Evolutionary conservation across 2,888 invertebrate genomes (phyloP).

Genomic region (Cancer borealis): DNA sequence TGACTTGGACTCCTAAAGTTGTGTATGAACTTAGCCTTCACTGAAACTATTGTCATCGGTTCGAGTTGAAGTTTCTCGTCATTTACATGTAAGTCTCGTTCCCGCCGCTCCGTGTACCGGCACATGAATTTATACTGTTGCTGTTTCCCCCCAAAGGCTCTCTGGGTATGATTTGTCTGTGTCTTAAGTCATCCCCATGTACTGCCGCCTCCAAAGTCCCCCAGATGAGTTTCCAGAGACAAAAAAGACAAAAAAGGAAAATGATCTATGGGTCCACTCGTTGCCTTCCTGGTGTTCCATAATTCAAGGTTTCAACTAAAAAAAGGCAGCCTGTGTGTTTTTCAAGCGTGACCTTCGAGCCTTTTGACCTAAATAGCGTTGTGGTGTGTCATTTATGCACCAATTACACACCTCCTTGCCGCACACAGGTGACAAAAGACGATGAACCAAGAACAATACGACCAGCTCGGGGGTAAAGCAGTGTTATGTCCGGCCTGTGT

Average conservation of each 20-base stretch:
- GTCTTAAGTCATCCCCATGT: background rate
- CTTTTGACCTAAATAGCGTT: background rate
- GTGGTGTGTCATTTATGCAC: background rate
- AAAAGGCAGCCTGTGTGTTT: background rate
- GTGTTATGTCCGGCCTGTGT: background rate
- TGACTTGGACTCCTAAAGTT: slow-evolving; percentile 14
- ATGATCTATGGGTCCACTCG: background rate
- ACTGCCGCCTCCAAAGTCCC: background rate
- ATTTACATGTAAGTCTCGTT: background rate
- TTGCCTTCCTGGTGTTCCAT: background rate
- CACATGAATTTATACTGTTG: background rate
- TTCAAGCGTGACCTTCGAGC: background rate
- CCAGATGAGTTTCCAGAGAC: background rate
- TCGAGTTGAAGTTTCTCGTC: background rate
- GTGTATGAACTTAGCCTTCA: background rate
- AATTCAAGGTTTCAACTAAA: background rate
- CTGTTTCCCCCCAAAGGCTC: background rate
- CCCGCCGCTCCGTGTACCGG: background rate
- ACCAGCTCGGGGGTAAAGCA: background rate
- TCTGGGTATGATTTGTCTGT: too few relatives aligned
- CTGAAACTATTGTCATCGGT: background rate
- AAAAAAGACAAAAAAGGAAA: background rate
- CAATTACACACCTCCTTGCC: background rate
- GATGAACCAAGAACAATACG: background rate
- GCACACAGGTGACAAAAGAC: background rate